A percentile compares a stretch with the other conserved stretches of the same genome.
phyloP scores from a whole-genome alignment of 2,888 invertebrate genomes.

The Unio delphinus region DNA sequence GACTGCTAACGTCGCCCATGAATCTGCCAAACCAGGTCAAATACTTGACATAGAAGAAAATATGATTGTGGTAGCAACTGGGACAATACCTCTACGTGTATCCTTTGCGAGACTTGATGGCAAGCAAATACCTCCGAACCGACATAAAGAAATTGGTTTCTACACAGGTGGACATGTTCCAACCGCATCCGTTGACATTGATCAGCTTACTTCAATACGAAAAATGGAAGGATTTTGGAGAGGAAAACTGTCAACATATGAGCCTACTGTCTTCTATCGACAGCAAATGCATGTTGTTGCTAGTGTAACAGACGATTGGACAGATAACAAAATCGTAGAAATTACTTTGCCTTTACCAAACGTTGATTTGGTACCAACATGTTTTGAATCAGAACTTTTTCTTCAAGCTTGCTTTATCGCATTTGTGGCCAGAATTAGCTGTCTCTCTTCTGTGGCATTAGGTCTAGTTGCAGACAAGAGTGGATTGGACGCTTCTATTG shows the following conservation, averaged over 20 bases:
- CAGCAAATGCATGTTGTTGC: constrained; percentile 49
- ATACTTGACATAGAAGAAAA: constrained; percentile 40
- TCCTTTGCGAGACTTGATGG: constrained; percentile 41
- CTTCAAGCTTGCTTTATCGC: constrained; percentile 37
- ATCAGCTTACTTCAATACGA: constrained; percentile 20
- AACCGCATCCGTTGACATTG: constrained; percentile 13
- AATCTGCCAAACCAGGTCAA: constrained; percentile 16
- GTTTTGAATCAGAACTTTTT: not conserved
- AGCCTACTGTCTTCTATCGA: constrained; percentile 45
- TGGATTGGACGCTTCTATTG: constrained; percentile 33
- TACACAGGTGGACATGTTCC: constrained; percentile 11
- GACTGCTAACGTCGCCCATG: not conserved
- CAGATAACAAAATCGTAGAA: constrained; percentile 22
- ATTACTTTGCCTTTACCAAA: constrained; percentile 14
- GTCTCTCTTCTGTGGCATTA: constrained; percentile 33
- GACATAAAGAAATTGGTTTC: constrained; percentile 24
- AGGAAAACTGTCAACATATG: constrained; percentile 29
- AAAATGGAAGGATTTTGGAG: constrained; percentile 48
- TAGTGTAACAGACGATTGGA: constrained; percentile 34
- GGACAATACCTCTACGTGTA: constrained; percentile 23
- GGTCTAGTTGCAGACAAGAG: constrained; percentile 39
- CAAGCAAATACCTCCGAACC: constrained; percentile 15
- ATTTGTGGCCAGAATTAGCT: constrained; percentile 45
- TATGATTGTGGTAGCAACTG: constrained; percentile 35
- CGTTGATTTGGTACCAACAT: not conserved